Evolutionary conservation across 2,797 vertebrate species (phyloP).

Genomic region (Phrynocephalus forsythii): DNA sequence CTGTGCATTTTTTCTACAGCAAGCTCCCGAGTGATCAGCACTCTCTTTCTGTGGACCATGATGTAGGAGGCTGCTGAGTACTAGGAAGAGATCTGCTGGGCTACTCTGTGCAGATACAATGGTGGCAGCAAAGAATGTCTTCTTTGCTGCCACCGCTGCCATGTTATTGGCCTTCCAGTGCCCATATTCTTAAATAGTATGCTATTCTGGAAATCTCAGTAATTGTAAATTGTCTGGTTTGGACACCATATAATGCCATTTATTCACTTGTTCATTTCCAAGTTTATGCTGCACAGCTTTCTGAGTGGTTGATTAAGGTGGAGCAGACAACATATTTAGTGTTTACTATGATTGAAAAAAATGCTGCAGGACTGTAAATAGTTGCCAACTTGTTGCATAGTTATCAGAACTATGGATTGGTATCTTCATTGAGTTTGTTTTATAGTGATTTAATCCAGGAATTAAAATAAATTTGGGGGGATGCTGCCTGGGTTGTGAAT

Average conservation of each 20-base stretch:
- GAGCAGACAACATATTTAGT: slow-evolving; percentile 5
- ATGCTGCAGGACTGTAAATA: background rate
- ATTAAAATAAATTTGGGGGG: background rate
- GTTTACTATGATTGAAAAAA: background rate
- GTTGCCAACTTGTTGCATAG: background rate
- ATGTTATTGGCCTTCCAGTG: no score
- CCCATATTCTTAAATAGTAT: slow-evolving; percentile 50
- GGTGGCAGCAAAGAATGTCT: no score
- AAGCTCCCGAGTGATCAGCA: no score
- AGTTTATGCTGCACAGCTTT: slow-evolving; percentile 43
- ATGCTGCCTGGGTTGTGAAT: background rate
- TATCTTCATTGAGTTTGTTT: background rate
- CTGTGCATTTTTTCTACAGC: no score
- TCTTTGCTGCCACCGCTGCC: no score
- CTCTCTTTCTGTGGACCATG: no score
- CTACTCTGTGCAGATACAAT: no score
- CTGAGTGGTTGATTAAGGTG: slow-evolving; percentile 29
- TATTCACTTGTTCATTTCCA: slow-evolving; percentile 30
- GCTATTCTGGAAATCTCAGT: slow-evolving; percentile 47
- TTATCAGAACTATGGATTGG: background rate
- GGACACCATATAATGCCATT: slow-evolving; percentile 51
- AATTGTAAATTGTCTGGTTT: slow-evolving; percentile 53
- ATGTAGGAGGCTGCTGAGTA: no score
- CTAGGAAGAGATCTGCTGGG: no score
- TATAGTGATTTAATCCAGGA: background rate